Percentiles rank a stretch among this genome's conserved stretches.
Conservation (phyloP, 2,888 invertebrate species). For the Drosophila ezoana region DNA sequence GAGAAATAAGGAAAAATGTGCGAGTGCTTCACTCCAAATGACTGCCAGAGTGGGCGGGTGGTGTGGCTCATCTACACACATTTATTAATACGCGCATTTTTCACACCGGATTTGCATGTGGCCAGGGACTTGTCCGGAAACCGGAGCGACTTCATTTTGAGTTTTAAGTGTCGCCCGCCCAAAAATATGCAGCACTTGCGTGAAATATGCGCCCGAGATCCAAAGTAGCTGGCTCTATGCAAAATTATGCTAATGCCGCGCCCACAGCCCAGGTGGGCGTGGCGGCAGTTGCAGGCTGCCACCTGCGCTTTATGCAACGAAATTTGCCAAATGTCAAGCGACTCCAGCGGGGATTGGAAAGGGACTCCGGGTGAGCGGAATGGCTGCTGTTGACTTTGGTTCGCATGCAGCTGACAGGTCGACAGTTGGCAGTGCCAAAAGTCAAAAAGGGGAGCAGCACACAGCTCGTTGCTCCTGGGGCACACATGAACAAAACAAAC, state of each 20-base stretch:
- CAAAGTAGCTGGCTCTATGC: conserved; percentile 61
- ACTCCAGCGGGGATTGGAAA: neutral
- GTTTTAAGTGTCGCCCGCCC: conserved; percentile 67
- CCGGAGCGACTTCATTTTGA: conserved; percentile 74
- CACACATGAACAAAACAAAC: conserved; percentile 33
- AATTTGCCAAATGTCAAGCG: conserved; percentile 75
- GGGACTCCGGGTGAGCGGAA: neutral
- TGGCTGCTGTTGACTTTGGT: conserved; percentile 44
- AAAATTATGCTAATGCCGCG: conserved; percentile 78
- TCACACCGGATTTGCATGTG: conserved; percentile 65
- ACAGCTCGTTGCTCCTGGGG: neutral
- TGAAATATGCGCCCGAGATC: conserved; percentile 65
- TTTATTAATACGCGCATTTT: conserved; percentile 76
- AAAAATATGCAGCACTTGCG: conserved; percentile 73
- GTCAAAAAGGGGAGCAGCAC: conserved; percentile 5
- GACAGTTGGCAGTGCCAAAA: conserved; percentile 46
- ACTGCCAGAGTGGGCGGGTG: conserved; percentile 2
- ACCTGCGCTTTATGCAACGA: conserved; percentile 64
- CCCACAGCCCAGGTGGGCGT: conserved; percentile 30
- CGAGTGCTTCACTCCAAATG: conserved; percentile 15
- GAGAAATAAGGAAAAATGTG: conserved; percentile 24
- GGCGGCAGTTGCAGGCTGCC: conserved; percentile 15
- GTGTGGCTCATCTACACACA: conserved; percentile 32
- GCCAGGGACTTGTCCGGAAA: conserved; percentile 14
- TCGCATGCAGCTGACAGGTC: conserved; percentile 51